Conservation (phyloP, 2,797 vertebrate genomes). For the Cheracebus regulus region DNA sequence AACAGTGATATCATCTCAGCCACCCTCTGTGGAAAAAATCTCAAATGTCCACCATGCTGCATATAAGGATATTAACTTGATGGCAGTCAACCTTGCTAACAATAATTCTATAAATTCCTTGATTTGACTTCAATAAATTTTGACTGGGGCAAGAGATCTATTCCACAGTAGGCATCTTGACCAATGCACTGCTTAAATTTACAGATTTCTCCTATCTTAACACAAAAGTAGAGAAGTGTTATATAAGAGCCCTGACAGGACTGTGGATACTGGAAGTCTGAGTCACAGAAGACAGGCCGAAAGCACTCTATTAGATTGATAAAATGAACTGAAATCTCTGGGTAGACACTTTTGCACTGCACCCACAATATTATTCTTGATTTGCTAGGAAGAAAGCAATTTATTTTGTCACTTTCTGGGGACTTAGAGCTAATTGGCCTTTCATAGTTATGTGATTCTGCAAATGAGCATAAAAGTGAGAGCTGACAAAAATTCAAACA, state of each 20-base stretch:
- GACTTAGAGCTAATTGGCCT: slow-evolving; percentile 88
- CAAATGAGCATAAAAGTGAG: slow-evolving; percentile 88
- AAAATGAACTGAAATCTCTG: slow-evolving; percentile 70
- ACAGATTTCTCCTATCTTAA: not conserved
- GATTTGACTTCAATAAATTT: slow-evolving; percentile 12
- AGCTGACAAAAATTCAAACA: slow-evolving; percentile 81
- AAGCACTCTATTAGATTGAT: slow-evolving; percentile 66
- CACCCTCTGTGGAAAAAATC: not conserved
- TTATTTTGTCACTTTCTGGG: slow-evolving; percentile 80
- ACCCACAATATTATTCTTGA: slow-evolving; percentile 76
- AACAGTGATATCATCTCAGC: not conserved
- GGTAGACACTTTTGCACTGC: slow-evolving; percentile 64
- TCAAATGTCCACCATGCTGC: not conserved
- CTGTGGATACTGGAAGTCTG: not conserved
- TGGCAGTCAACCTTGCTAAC: not conserved
- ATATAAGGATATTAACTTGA: not conserved
- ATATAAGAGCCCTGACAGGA: not conserved
- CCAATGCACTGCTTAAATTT: not conserved
- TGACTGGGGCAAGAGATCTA: not conserved
- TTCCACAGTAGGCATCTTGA: not conserved
- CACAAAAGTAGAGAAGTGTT: not conserved
- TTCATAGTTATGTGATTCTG: slow-evolving; percentile 88
- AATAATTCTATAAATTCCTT: slow-evolving; percentile 1
- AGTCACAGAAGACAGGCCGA: slow-evolving; percentile 31
- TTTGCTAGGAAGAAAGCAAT: slow-evolving; percentile 78